Conservation (phyloP, 2,888 invertebrate genomes). For the Toxonevra muliebris region DNA sequence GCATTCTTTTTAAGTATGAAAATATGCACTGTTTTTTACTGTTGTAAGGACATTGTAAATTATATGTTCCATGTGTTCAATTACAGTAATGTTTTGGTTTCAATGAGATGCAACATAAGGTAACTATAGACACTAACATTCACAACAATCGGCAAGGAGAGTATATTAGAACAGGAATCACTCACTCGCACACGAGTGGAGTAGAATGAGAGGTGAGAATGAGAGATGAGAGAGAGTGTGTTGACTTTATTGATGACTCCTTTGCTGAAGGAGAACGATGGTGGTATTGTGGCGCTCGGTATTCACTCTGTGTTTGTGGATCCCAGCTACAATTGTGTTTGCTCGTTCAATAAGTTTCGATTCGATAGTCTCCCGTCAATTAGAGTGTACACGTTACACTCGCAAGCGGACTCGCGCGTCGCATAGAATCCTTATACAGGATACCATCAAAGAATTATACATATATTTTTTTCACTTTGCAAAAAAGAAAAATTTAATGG, state of each 20-base stretch:
- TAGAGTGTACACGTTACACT: constrained; percentile 55
- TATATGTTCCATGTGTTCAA: too few species aligned
- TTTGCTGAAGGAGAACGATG: not conserved
- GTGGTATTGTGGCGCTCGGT: constrained; percentile 3
- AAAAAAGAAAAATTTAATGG: constrained; percentile 7
- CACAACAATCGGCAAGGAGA: too few species aligned
- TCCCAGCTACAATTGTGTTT: constrained; percentile 29
- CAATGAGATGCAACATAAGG: too few species aligned
- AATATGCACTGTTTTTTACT: too few species aligned
- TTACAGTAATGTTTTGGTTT: too few species aligned
- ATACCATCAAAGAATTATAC: constrained; percentile 50
- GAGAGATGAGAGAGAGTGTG: not conserved
- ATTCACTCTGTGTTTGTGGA: not conserved
- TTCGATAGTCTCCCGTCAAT: constrained; percentile 60
- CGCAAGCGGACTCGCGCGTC: constrained; percentile 41
- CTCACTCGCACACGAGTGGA: constrained; percentile 9
- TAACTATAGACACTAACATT: too few species aligned
- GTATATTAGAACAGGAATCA: not conserved
- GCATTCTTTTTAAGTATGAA: too few species aligned
- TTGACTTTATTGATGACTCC: not conserved
- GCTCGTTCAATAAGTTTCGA: constrained; percentile 44
- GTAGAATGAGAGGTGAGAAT: too few species aligned
- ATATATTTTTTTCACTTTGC: constrained; percentile 39
- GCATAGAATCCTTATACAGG: constrained; percentile 49
- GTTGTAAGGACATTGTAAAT: too few species aligned